These are phyloP conservation scores for Xestobium rufovillosum DNA, from an alignment of 2,888 invertebrate species.

Conservation along the genomic window DNA sequence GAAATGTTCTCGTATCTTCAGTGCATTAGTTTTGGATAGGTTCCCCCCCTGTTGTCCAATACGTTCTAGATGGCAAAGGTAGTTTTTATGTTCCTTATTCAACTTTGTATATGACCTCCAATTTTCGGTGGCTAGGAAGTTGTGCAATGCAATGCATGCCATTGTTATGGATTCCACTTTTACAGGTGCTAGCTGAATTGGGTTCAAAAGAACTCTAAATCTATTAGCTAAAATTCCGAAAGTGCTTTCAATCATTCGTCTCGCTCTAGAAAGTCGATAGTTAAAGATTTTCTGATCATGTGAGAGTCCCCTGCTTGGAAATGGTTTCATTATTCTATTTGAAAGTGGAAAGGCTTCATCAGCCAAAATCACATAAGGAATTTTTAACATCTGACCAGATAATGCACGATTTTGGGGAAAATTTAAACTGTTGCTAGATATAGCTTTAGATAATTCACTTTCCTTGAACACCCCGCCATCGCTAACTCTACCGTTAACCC, in stretches of 20 bases:
- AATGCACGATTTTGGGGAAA: slow-evolving; percentile 9
- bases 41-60: too few species aligned
- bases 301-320: slow-evolving; percentile 5
- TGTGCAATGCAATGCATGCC: slow-evolving; percentile 11
- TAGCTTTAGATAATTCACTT: slow-evolving; percentile 9
- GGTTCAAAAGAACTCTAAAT: slow-evolving; percentile 9
- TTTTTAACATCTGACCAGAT: slow-evolving; percentile 3
- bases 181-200: slow-evolving; percentile 8
- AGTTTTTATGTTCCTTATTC: too few species aligned
- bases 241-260: slow-evolving; percentile 10
- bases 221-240: slow-evolving; percentile 13
- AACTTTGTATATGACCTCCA: too few species aligned
- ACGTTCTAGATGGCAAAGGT: too few species aligned
- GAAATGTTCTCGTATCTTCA: too few species aligned
- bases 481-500: slow-evolving; percentile 15
- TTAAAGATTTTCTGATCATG: slow-evolving; percentile 12
- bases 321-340: slow-evolving; percentile 12
- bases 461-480: slow-evolving; percentile 14
- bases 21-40: too few species aligned
- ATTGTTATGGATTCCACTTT: slow-evolving; percentile 11
- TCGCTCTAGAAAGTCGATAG: too few species aligned
- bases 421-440: slow-evolving; percentile 13
- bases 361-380: slow-evolving; percentile 14
- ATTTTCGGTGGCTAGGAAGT: slow-evolving; percentile 10
- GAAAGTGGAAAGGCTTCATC: slow-evolving; percentile 13